phyloP scores from a whole-genome alignment of 2,113 vertebrate genomes.

The Melanerpes formicivorus region DNA sequence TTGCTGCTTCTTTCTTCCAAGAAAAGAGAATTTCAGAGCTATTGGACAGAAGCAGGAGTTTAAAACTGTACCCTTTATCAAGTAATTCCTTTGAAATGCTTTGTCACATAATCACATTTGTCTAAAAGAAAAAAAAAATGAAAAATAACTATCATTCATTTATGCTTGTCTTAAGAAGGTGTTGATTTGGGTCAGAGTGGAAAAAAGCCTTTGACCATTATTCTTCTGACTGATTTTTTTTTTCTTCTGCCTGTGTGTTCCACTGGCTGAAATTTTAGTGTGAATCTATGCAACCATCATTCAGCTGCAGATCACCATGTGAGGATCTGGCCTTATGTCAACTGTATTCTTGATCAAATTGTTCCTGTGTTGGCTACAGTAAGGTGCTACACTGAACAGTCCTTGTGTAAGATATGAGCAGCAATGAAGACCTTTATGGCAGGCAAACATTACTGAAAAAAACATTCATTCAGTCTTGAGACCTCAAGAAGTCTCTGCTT shows the following conservation, averaged over 20 bases:
- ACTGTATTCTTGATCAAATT: not conserved
- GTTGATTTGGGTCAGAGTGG: not conserved
- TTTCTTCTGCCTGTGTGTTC: not conserved
- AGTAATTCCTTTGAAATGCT: not conserved
- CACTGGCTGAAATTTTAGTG: not conserved
- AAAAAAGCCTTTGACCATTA: not conserved
- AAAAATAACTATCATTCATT: not conserved
- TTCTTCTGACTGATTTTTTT: not conserved
- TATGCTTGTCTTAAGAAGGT: not conserved
- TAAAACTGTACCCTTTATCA: not conserved
- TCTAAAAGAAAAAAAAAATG: not conserved
- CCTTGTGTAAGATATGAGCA: not conserved
- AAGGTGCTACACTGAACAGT: not conserved
- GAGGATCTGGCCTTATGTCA: not conserved
- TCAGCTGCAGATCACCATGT: not conserved
- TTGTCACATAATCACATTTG: not conserved
- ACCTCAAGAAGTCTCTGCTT: not conserved
- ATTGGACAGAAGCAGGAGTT: not conserved
- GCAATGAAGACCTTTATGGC: not conserved
- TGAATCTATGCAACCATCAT: not conserved
- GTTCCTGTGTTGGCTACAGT: not conserved
- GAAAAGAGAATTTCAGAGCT: not conserved
- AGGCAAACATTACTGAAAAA: not conserved
- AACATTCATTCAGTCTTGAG: not conserved
- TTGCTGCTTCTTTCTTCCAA: not conserved